Evolutionary conservation across 2,888 invertebrate genomes (phyloP).

Genomic region (Neria commutata): DNA sequence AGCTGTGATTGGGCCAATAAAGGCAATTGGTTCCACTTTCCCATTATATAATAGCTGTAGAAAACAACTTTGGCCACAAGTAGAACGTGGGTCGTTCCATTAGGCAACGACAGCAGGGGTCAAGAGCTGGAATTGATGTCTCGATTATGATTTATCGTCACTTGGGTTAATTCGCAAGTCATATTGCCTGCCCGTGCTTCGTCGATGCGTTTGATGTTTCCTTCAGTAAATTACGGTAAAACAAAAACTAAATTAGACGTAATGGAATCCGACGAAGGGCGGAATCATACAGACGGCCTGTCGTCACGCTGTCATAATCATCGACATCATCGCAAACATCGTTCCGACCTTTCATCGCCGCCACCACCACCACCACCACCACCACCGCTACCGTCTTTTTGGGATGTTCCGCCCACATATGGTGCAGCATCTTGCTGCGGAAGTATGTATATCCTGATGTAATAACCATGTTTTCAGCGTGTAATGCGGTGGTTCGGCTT

Average conservation of each 20-base stretch:
- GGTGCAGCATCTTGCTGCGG: slow-evolving; percentile 20
- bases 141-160: slow-evolving; percentile 61
- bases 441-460: slow-evolving; percentile 53
- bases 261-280: slow-evolving; percentile 16
- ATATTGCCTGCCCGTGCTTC: slow-evolving; percentile 24
- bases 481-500: slow-evolving; percentile 54
- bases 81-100: not conserved
- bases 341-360: slow-evolving; percentile 22
- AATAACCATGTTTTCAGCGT: slow-evolving; percentile 60
- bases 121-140: slow-evolving; percentile 62
- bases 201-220: slow-evolving; percentile 40
- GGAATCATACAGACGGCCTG: slow-evolving; percentile 19
- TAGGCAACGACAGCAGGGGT: slow-evolving; percentile 47
- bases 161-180: slow-evolving; percentile 40
- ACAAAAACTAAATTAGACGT: slow-evolving; percentile 45
- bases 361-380: not conserved
- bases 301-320: slow-evolving; percentile 56
- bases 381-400: slow-evolving; percentile 4
- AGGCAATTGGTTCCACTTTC: slow-evolving; percentile 23
- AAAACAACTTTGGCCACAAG: not conserved
- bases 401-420: slow-evolving; percentile 5
- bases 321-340: slow-evolving; percentile 36
- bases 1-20: slow-evolving; percentile 34
- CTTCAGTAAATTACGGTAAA: slow-evolving; percentile 39
- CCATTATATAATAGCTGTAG: not conserved